A percentile compares a stretch with the other conserved stretches of the same genome.
phyloP scores from a whole-genome alignment of 2,797 vertebrate species.

The Sebastes hubbsi region DNA sequence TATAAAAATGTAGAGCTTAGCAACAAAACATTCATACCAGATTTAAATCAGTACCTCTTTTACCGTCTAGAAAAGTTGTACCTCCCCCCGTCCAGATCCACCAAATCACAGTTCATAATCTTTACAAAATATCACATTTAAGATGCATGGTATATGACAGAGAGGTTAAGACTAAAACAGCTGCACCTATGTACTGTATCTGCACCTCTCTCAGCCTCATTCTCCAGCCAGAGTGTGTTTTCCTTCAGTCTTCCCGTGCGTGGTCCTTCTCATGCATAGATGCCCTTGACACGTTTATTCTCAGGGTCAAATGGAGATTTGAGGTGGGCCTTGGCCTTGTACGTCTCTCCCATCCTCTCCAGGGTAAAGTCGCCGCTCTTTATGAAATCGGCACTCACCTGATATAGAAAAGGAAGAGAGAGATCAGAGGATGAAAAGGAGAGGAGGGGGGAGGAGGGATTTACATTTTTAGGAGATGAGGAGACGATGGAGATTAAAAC shows the following conservation, averaged over 20 bases:
- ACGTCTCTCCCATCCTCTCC: slow-evolving; percentile 92
- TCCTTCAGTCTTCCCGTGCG: background rate
- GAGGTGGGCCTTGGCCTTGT: slow-evolving; percentile 88
- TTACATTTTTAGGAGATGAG: background rate
- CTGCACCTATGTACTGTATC: background rate
- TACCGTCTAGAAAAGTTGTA: background rate
- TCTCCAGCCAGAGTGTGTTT: background rate
- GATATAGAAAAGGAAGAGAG: background rate
- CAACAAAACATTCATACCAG: background rate
- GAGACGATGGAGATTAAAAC: slow-evolving; percentile 12
- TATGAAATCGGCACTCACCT: slow-evolving; percentile 92
- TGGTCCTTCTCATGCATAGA: slow-evolving; percentile 80
- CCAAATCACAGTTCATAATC: slow-evolving; percentile 4
- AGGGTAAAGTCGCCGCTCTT: slow-evolving; percentile 88
- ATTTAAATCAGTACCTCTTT: background rate
- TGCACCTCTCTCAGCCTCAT: background rate
- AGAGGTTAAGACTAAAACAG: background rate
- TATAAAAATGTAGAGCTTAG: background rate
- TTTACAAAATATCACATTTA: background rate
- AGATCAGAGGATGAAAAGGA: background rate
- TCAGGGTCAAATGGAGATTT: slow-evolving; percentile 93
- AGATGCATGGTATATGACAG: background rate
- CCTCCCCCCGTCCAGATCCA: background rate
- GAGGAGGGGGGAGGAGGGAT: background rate
- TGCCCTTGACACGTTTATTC: slow-evolving; percentile 92